Percentiles rank a stretch among this genome's conserved stretches.
These are phyloP conservation scores for Allygus modestus DNA, from an alignment of 2,888 invertebrate genomes.

Conservation along the genomic window DNA sequence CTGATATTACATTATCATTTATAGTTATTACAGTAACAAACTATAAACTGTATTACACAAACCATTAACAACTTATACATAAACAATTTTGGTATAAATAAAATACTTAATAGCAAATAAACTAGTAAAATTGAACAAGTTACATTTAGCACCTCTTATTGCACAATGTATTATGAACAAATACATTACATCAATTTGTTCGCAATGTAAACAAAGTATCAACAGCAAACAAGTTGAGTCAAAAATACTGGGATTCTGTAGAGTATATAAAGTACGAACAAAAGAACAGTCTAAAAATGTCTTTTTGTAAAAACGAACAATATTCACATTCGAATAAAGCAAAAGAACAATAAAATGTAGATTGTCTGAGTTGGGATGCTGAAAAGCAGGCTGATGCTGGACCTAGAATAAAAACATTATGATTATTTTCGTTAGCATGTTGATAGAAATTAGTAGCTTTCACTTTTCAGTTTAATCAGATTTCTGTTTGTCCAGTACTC, in stretches of 20 bases:
- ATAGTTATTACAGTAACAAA: too few species aligned
- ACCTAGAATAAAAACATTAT: background rate
- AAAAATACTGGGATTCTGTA: background rate
- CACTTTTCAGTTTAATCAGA: too few species aligned
- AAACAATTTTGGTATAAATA: background rate
- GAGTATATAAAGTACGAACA: background rate
- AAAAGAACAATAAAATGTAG: background rate
- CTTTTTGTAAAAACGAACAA: background rate
- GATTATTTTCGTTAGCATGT: too few species aligned
- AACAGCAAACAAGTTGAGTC: background rate
- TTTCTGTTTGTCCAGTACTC: too few species aligned
- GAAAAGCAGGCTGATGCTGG: background rate
- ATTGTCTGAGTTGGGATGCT: background rate
- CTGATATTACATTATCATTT: too few species aligned
- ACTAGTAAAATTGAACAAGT: background rate
- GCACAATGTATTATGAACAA: background rate
- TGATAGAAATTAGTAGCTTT: too few species aligned
- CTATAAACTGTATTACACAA: background rate
- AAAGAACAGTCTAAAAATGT: slow-evolving; percentile 2
- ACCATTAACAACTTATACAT: background rate
- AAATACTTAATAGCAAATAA: background rate
- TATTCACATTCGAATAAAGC: background rate
- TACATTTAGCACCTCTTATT: slow-evolving; percentile 17
- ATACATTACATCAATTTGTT: slow-evolving; percentile 5
- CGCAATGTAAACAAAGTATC: background rate